Evolutionary conservation across 23 tunicate genomes (phyloP), one percentile per base, ranked within the genome.

Genomic region (Halocynthia aurantium): DNA sequence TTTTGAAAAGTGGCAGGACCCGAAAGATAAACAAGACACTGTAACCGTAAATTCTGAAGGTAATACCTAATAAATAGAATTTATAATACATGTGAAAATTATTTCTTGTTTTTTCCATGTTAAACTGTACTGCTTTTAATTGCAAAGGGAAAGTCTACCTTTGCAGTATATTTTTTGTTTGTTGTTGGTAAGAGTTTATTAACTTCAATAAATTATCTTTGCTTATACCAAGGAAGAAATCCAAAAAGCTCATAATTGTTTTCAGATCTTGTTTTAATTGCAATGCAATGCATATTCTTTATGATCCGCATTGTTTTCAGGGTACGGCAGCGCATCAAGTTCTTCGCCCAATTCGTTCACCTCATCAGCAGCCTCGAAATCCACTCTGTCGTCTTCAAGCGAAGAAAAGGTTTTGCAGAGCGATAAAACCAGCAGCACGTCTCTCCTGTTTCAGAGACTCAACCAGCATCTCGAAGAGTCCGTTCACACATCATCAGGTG

Each of bases 401-500:
- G 49, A 10, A 20, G 22, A 40, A 65, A 20, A 31, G 44, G 44
- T 49, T 20, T 5, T 49, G 49, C 22, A 49, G 22, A 49, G 22
- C 19, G 31, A 65, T 15, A 40, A 65, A 65, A 49, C 22, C 2
- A 40, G 31, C 9, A 20, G 49, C 9, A 20, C 70, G 10, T 10
- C 31, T 22, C 31, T 74, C 18, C 31, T 74, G 19, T 74, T 74
- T 52, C 78, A 74, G 56, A 74, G 78, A 74, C 78, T 74, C 56
- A 62, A 54, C 17, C 55, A 74, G 17, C 78, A 74, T 54, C 62
- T 74, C 0, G 70, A 15, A 9, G 70, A 65, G 10, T 20, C 22
- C 31, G 17, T 65, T 15, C 19, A 8, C 9, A 8, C 17, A 65
- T 20, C 31, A 11, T 10, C 70, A 9, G 70, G 31, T 65, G 70